Evolutionary conservation across 2,797 vertebrate species (phyloP).

Genomic region (Scolopax rusticola): DNA sequence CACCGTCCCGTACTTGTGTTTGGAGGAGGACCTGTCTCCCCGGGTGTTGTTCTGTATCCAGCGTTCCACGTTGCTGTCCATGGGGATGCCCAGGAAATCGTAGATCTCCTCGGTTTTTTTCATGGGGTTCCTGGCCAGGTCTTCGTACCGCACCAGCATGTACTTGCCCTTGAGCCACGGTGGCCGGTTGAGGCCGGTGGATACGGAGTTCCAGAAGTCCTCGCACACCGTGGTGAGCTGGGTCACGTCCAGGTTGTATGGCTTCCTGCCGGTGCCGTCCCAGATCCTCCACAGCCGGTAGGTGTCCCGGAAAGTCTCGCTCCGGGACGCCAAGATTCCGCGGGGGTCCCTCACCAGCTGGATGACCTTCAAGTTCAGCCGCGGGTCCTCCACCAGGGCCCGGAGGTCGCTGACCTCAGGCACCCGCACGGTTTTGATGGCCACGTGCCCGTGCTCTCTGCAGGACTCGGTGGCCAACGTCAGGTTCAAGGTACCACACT

Average conservation of each 20-base stretch:
- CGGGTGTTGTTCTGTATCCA: constrained; percentile 95
- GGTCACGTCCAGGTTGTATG: constrained; percentile 90
- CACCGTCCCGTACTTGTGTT: constrained; percentile 93
- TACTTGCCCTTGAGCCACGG: constrained; percentile 94
- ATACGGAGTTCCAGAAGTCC: constrained; percentile 92
- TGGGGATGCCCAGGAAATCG: constrained; percentile 88
- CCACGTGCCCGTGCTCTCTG: constrained; percentile 87
- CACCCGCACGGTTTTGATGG: constrained; percentile 94
- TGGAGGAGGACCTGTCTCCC: constrained; percentile 88
- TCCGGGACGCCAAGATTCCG: constrained; percentile 92
- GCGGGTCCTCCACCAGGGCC: constrained; percentile 91
- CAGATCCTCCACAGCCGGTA: constrained; percentile 95
- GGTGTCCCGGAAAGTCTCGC: constrained; percentile 93
- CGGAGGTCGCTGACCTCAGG: constrained; percentile 90
- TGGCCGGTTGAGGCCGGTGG: constrained; percentile 88
- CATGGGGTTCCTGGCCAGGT: constrained; percentile 91
- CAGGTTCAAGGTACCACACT: constrained; percentile 89
- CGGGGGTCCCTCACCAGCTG: constrained; percentile 94
- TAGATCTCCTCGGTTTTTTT: constrained; percentile 95
- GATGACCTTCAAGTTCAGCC: constrained; percentile 94
- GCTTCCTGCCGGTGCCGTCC: constrained; percentile 91
- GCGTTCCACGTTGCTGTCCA: constrained; percentile 89
- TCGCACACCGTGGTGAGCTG: constrained; percentile 94
- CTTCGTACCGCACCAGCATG: constrained; percentile 95
- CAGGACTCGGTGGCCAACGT: constrained; percentile 89